phyloP scores from a whole-genome alignment of 2,113 vertebrate genomes.

The Python bivittatus region DNA sequence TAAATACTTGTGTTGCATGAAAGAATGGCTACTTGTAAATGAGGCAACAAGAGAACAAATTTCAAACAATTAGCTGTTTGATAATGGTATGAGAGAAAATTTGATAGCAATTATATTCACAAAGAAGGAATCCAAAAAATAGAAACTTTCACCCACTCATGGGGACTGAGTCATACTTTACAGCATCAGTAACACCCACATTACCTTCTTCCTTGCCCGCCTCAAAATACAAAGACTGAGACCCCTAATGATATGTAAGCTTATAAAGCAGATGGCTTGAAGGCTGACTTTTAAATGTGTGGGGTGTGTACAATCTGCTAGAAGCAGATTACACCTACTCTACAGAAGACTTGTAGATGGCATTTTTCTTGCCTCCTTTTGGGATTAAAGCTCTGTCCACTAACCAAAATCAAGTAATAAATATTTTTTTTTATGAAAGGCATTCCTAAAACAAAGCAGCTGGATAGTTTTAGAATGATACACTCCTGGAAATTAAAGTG shows the following conservation, averaged over 20 bases:
- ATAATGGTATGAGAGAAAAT: constrained; percentile 20
- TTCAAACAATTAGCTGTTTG: constrained; percentile 35
- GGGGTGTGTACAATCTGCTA: background rate
- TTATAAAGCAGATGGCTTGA: constrained; percentile 28
- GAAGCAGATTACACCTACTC: background rate
- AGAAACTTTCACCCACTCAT: constrained; percentile 29
- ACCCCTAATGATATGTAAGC: constrained; percentile 2
- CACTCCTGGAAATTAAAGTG: background rate
- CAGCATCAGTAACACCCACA: constrained; percentile 11
- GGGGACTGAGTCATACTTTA: constrained; percentile 38
- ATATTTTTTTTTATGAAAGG: background rate
- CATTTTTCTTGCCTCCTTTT: background rate
- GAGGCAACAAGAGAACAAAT: constrained; percentile 56
- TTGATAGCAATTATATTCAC: constrained; percentile 53
- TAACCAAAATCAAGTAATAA: background rate
- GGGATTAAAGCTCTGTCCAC: background rate
- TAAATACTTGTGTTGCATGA: constrained; percentile 25
- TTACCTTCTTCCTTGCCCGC: background rate
- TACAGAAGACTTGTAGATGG: background rate
- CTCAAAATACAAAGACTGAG: background rate
- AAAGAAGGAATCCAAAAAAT: constrained; percentile 48
- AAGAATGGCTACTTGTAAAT: constrained; percentile 36
- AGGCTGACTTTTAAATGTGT: constrained; percentile 9
- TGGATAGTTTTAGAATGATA: background rate
- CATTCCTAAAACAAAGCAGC: background rate